Base-by-base conservation (phyloP, 1,140 invertebrate genomes). In the Drosophila carrolli region DNA sequence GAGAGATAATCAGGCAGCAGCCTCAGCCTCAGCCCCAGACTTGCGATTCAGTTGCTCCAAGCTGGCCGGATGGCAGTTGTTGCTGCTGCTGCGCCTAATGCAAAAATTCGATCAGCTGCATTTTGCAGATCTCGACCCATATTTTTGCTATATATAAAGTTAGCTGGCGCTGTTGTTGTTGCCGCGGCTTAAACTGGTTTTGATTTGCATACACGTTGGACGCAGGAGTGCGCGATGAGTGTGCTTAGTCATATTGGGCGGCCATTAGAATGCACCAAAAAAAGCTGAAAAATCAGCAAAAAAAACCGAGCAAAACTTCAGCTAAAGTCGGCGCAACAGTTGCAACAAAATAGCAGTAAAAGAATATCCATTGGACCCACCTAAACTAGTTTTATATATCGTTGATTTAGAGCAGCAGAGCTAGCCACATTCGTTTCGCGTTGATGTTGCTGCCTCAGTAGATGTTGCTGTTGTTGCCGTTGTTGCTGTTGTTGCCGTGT, bases 31-130 rank as follows among this genome's bases (percentile, higher is more conserved):
- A 58, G 74, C 75, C 60, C n/a, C 47, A 53, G 65, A 67, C 72
- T 56, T 40, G 62, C 81, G 70, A 62, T 53, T 62, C 74, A 71
- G 65, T 86, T 84, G 73, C 19, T 57, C 11, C 40, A 35, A 55
- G 74, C 70, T 81, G 78, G 82, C 82, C 83, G 82, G 82, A 81
- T 82, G 83, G 83, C 78, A 81, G 79, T 75, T 72, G 72, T 71
- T 67, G 68, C 38, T 61, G 67, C 56, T 50, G 70, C 85, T 91
- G 90, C 85, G 89, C 90, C 82, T 88, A 91, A 91, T 91, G 90
- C 90, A 91, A 91, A 91, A 91, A 91, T 91, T 91, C 90, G 90
- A 91, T 91, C 90, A 90, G 83, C 85, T 90, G 86, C 86, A 90
- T 90, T 90, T 88, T 80, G 73, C 80, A 91, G 78, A 90, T 91